Base-by-base conservation (phyloP, 1,140 invertebrate genomes). In the Vollenhovia emeryi region DNA sequence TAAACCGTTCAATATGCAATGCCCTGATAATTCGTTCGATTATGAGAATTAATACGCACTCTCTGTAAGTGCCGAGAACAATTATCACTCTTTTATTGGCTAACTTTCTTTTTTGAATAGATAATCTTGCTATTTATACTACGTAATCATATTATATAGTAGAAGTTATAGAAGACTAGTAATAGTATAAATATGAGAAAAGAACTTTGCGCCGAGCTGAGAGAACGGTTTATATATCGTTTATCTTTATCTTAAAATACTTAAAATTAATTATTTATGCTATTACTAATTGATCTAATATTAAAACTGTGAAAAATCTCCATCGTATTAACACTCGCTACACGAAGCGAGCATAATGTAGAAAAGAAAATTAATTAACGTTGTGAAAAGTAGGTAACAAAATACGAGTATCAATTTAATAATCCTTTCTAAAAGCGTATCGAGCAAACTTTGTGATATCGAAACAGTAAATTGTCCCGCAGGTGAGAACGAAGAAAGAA, bases 1-100 rank as follows among this genome's bases (percentile, higher is more conserved):
- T 55, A 69, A 80, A 80, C 55, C 45, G 48, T 55, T 80, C 52
- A 80, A 69, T 52, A 30, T 50, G 43, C 59, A 50, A 59, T 55
- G 6, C 2, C 11, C 11, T 50, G 64, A 24, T 71, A 80, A 71
- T 71, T 71, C 15, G 18, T 21, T 71, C 33, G 33, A 55, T 71
- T 71, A 57, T 80, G 24, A 55, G 18, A 80, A 80, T 57, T 55
- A 80, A 80, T 69, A n/a, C 27, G 50, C 50, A 21, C 18, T 80
- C 24, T 40, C 4, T 52, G 43, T 36, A 9, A 48, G 24, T 33
- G 24, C 30, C 52, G 36, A 24, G 11, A 30, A 80, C 36, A 71
- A 80, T 57, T 57, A 55, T 80, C 24, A 27, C 33, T 40, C 55
- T n/a, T 52, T 40, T 40, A 15, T 0, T 59, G 27, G 5, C 33